phyloP scores from a whole-genome alignment of 2,888 invertebrate genomes.

The Lydus trimaculatus region DNA sequence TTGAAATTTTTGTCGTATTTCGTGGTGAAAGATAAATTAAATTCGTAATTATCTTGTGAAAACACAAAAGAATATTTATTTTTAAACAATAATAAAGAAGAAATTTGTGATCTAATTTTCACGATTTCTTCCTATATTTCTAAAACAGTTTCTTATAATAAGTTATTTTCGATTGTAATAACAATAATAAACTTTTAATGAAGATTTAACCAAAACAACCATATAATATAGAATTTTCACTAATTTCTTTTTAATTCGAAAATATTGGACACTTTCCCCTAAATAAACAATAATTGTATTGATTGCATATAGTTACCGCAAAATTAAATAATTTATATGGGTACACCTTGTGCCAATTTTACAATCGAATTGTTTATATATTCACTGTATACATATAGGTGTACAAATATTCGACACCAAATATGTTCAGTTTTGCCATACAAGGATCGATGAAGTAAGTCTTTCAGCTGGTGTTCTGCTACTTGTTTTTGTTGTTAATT shows the following conservation, averaged over 20 bases:
- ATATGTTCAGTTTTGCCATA: conserved; percentile 19
- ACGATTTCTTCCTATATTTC: not conserved
- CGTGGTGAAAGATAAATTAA: not conserved
- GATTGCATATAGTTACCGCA: conserved; percentile 24
- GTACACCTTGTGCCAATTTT: conserved; percentile 23
- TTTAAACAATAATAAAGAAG: not conserved
- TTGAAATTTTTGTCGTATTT: not conserved
- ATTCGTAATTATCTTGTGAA: not conserved
- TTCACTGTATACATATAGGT: conserved; percentile 5
- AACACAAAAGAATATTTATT: not conserved
- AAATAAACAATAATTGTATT: conserved; percentile 18
- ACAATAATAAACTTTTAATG: conserved; percentile 15
- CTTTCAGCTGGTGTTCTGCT: not conserved
- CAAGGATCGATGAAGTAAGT: conserved; percentile 22
- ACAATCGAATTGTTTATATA: conserved; percentile 12
- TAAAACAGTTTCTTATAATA: not conserved
- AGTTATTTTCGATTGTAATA: not conserved
- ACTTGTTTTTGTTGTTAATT: conserved; percentile 15
- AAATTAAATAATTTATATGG: conserved; percentile 26
- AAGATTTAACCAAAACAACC: not conserved
- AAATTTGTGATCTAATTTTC: conserved; percentile 12
- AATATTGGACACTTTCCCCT: conserved; percentile 19
- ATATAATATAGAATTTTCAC: conserved; percentile 4
- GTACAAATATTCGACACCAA: conserved; percentile 16
- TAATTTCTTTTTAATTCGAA: not conserved